Evolutionary conservation across 2,113 vertebrate species (phyloP).

Genomic region (Forbesichthys papilliferus): DNA sequence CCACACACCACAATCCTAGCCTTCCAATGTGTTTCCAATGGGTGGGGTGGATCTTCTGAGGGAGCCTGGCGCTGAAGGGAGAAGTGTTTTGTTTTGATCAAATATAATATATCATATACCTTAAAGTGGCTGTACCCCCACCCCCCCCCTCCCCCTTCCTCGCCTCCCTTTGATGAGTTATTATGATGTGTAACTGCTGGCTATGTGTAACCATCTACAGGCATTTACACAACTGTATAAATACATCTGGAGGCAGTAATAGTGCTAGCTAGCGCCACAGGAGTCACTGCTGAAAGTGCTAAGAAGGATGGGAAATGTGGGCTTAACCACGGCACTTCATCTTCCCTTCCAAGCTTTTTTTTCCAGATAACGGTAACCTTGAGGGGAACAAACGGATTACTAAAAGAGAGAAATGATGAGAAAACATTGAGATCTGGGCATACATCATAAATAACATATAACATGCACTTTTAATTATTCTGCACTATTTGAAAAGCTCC

Average conservation of each 20-base stretch:
- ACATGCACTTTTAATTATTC: conserved; percentile 10
- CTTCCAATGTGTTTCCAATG: too few relatives aligned
- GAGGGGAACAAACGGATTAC: conserved; percentile 73
- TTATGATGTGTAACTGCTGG: too few relatives aligned
- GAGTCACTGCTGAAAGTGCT: conserved; percentile 73
- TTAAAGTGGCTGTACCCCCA: too few relatives aligned
- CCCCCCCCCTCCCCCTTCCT: too few relatives aligned
- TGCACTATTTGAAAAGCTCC: conserved; percentile 20
- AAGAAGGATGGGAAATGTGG: conserved; percentile 72
- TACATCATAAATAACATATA: conserved; percentile 34
- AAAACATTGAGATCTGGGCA: conserved; percentile 36
- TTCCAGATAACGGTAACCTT: conserved; percentile 75
- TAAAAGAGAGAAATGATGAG: conserved; percentile 44
- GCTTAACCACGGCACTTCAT: conserved; percentile 70
- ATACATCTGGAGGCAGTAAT: too few relatives aligned
- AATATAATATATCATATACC: too few relatives aligned
- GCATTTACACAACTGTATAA: too few relatives aligned
- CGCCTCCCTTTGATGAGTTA: conserved; percentile 24
- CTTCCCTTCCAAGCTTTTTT: conserved; percentile 63
- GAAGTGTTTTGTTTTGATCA: too few relatives aligned
- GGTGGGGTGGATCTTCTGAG: too few relatives aligned
- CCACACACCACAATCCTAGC: too few relatives aligned
- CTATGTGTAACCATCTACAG: too few relatives aligned
- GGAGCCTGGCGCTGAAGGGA: too few relatives aligned
- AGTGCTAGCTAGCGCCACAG: conserved; percentile 6